Base-by-base conservation (phyloP, 2,888 invertebrate species). In the Crocallis elinguaria region DNA sequence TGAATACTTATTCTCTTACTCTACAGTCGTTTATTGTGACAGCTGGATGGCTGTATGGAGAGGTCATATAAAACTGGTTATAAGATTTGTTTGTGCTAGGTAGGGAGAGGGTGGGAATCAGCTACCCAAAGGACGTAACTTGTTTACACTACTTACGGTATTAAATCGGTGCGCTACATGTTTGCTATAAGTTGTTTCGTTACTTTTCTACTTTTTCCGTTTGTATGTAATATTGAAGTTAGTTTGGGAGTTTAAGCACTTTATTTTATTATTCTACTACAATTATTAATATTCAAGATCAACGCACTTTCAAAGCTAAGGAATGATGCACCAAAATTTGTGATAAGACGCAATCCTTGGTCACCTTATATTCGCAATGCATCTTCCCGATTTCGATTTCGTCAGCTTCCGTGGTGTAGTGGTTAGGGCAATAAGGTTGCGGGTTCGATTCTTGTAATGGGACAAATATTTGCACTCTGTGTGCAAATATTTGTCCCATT, bases 131-230 rank as follows among this genome's bases (percentile, higher is more conserved):
- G 55, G 29, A 49, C 46, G 52, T 53, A 87, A 88, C 82, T 84
- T 89, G 88, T 89, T 88, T 88, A 86, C 82, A 84, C 80, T 85
- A 88, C 84, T 89, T 86, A 82, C 77, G 73, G 82, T 86, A 88
- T 88, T 86, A 87, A 88, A 87, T 86, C 79, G 77, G 76, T 82
- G 67, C 42, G 43, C 66, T 76, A 65, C 71, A 75, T 80, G 79
- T 83, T 84, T 79, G 73, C 69, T 75, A 69, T 68, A 71, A 80
- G 73, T 74, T 69, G 73, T 70, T 62, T 63, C 51, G 64, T 63
- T 35, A 17, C 66, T 76, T 72, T 71, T 71, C 61, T 62, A 62
- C 53, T 64, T 71, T 48, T 55, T 61, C 52, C 57, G 53, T 53
- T 59, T 56, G 19, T 38, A 37, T 37, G 32, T 30, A 35, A 61